Percentiles rank a stretch among this genome's conserved stretches.
Evolutionary conservation across 2,888 invertebrate species (phyloP).

Genomic region (Anoncus sp.): DNA sequence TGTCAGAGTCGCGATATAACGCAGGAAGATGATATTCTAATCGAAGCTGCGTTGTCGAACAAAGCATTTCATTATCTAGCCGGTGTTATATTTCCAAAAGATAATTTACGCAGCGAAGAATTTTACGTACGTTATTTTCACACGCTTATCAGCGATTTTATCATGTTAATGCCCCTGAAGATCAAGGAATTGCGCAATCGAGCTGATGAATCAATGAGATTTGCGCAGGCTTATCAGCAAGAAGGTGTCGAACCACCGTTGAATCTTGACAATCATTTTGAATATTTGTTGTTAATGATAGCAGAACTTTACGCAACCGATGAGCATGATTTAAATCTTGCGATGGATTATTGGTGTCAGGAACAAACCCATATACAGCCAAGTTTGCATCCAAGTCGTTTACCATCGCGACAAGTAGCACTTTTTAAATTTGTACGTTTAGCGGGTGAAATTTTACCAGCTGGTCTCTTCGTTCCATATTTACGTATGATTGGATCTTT

Average conservation of each 20-base stretch:
- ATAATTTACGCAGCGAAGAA: slow-evolving; percentile 89
- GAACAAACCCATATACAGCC: too few relatives aligned
- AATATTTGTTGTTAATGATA: slow-evolving; percentile 91
- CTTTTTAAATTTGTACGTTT: slow-evolving; percentile 96
- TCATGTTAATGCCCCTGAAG: slow-evolving; percentile 96
- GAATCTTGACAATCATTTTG: slow-evolving; percentile 91
- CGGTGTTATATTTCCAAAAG: slow-evolving; percentile 89
- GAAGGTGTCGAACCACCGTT: slow-evolving; percentile 92
- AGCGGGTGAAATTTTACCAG: slow-evolving; percentile 93
- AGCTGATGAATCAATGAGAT: slow-evolving; percentile 95
- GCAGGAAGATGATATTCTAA: slow-evolving; percentile 92
- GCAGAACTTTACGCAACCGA: slow-evolving; percentile 92
- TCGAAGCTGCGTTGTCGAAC: slow-evolving; percentile 91
- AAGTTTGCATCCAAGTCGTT: slow-evolving; percentile 74
- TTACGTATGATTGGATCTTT: slow-evolving; percentile 94
- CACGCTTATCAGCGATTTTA: slow-evolving; percentile 94
- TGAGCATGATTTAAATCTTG: slow-evolving; percentile 88
- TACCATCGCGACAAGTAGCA: slow-evolving; percentile 89
- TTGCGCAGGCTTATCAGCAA: slow-evolving; percentile 89
- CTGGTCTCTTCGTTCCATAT: slow-evolving; percentile 94
- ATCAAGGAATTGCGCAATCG: slow-evolving; percentile 92
- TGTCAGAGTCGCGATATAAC: slow-evolving; percentile 85
- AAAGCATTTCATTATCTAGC: slow-evolving; percentile 92
- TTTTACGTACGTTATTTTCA: slow-evolving; percentile 94
- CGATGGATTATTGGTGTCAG: slow-evolving; percentile 93